Percentiles rank a stretch among this genome's conserved stretches.
phyloP scores from a whole-genome alignment of 1,140 invertebrate genomes.

The Stratiolaelaps scimitus region DNA sequence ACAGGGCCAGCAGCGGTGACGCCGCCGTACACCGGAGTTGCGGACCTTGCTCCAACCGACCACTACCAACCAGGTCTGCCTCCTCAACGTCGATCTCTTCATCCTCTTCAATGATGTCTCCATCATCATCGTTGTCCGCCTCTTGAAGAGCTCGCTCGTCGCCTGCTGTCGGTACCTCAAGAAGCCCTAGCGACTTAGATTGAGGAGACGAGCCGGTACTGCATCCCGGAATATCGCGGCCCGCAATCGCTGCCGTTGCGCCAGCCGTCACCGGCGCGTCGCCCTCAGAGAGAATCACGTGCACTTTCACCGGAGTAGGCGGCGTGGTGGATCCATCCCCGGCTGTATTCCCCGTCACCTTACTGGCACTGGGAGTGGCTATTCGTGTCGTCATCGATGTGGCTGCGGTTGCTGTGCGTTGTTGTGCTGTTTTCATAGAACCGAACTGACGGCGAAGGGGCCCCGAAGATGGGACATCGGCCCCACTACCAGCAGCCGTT shows the following conservation, averaged over 20 bases:
- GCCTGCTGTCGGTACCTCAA: not conserved
- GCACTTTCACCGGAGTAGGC: not conserved
- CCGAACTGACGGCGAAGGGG: conserved; percentile 6
- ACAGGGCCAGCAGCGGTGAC: no score
- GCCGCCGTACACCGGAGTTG: no score
- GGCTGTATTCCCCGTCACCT: no score
- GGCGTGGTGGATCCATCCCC: no score
- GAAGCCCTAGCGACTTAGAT: not conserved
- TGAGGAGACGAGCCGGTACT: conserved; percentile 5
- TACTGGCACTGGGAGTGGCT: no score
- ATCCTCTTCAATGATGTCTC: not conserved
- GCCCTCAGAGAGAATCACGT: not conserved
- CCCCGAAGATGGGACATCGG: not conserved
- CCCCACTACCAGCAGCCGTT: no score
- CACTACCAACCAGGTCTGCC: no score
- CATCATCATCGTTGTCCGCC: not conserved
- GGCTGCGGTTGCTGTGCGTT: not conserved
- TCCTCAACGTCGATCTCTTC: not conserved
- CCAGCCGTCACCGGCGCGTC: not conserved
- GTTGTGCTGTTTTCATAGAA: not conserved
- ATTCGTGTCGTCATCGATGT: not conserved
- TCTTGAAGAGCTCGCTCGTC: not conserved
- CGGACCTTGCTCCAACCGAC: no score
- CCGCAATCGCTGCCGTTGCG: not conserved
- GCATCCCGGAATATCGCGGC: not conserved